phyloP scores from a whole-genome alignment of 2,888 invertebrate species.

The Lochmaea crataegi region DNA sequence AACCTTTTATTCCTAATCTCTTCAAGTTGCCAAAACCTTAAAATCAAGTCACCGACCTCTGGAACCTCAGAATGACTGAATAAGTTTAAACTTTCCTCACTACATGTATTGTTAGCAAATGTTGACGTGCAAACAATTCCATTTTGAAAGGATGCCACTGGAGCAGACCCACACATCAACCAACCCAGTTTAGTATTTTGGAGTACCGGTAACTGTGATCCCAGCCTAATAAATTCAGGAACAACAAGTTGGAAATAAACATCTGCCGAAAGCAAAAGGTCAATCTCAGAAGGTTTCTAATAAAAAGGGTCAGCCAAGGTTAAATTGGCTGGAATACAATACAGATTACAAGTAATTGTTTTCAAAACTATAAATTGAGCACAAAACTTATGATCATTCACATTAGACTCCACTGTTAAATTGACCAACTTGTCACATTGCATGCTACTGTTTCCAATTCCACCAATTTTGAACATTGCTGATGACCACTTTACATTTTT shows the following conservation, averaged over 20 bases:
- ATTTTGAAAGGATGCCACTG: background rate
- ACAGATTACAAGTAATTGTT: background rate
- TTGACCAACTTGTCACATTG: background rate
- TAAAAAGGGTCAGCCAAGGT: background rate
- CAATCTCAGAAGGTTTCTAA: background rate
- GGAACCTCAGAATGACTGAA: background rate
- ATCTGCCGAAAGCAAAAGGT: background rate
- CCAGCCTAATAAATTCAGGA: background rate
- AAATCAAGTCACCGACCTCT: no score
- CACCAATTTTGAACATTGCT: background rate
- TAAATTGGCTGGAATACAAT: background rate
- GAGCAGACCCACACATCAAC: background rate
- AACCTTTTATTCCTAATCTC: no score
- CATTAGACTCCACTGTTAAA: background rate
- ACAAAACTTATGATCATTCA: background rate
- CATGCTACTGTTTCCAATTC: background rate
- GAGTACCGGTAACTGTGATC: background rate
- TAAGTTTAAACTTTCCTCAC: background rate
- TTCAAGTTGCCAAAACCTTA: no score
- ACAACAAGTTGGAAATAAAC: background rate
- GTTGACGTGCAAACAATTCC: background rate
- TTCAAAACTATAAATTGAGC: background rate
- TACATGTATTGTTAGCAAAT: background rate
- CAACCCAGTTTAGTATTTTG: conserved; percentile 4
- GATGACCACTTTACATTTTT: background rate